Evolutionary conservation across 1,140 invertebrate genomes (phyloP).

Genomic region (Aporrectodea caliginosa): DNA sequence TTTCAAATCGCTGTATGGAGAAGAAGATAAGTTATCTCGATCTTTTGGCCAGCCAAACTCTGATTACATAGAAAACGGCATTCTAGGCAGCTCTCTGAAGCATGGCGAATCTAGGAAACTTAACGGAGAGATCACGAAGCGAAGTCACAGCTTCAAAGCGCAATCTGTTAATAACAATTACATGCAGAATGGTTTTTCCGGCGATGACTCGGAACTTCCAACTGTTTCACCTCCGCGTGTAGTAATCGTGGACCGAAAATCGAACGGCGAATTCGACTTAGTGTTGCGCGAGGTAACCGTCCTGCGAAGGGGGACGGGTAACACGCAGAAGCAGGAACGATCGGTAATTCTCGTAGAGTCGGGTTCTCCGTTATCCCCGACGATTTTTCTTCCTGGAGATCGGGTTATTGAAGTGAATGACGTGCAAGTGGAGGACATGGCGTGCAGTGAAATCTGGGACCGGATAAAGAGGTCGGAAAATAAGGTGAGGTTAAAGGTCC

Average conservation of each 20-base stretch:
- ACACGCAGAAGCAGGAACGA: neutral
- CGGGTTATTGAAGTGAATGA: conserved; percentile 86
- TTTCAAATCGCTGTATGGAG: neutral
- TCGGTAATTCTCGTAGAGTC: neutral
- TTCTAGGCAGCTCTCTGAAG: too few species aligned
- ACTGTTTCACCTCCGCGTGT: neutral
- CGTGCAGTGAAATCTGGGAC: conserved; percentile 88
- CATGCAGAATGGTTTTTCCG: neutral
- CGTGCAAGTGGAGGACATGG: conserved; percentile 75
- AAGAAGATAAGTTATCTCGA: neutral
- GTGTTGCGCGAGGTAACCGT: neutral
- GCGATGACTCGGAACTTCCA: neutral
- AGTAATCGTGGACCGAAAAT: neutral
- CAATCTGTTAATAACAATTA: neutral
- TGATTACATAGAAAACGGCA: neutral
- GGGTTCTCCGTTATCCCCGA: neutral
- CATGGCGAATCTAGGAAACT: neutral
- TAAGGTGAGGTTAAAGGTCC: conserved; percentile 78
- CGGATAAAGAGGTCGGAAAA: conserved; percentile 80
- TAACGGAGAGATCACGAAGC: neutral
- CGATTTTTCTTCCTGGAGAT: conserved; percentile 76
- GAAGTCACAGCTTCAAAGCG: neutral
- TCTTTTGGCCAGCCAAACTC: neutral
- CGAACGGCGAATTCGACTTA: neutral
- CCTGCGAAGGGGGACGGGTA: neutral